phyloP scores from a whole-genome alignment of 2,797 vertebrate species.

The Poeciliopsis gracilis region DNA sequence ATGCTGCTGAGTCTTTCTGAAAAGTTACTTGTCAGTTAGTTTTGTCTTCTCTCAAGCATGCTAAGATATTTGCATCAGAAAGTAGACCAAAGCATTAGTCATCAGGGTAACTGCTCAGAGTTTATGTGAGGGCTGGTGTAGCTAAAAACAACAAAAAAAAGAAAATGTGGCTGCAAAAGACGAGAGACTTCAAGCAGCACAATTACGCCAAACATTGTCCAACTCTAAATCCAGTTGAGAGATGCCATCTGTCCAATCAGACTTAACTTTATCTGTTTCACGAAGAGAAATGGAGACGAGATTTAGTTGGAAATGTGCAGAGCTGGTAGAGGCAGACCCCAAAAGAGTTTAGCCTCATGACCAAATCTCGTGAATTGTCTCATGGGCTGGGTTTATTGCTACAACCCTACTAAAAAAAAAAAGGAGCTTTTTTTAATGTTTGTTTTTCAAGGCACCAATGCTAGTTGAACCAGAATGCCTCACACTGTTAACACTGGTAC shows the following conservation, averaged over 20 bases:
- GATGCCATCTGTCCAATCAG: neutral
- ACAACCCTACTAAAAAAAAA: neutral
- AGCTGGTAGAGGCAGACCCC: neutral
- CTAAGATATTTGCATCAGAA: too few species aligned
- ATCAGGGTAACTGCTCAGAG: neutral
- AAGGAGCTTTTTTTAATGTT: slow-evolving; percentile 17
- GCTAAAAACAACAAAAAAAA: neutral
- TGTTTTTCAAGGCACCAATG: slow-evolving; percentile 32
- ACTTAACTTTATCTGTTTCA: neutral
- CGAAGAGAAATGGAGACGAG: neutral
- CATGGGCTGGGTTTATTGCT: neutral
- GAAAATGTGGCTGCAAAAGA: neutral
- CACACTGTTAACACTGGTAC: slow-evolving; percentile 67
- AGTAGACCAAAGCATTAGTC: too few species aligned
- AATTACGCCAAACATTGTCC: neutral
- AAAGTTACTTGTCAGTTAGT: too few species aligned
- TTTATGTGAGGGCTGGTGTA: neutral
- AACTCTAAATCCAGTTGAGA: neutral
- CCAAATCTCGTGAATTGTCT: slow-evolving; percentile 1
- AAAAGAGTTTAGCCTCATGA: neutral
- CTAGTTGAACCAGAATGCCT: slow-evolving; percentile 55
- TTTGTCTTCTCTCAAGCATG: too few species aligned
- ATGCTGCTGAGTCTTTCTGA: too few species aligned
- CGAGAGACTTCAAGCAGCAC: neutral
- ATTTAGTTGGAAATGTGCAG: neutral